These are phyloP conservation scores for Epinotia demarniana DNA, from an alignment of 2,888 invertebrate species.

Conservation along the genomic window DNA sequence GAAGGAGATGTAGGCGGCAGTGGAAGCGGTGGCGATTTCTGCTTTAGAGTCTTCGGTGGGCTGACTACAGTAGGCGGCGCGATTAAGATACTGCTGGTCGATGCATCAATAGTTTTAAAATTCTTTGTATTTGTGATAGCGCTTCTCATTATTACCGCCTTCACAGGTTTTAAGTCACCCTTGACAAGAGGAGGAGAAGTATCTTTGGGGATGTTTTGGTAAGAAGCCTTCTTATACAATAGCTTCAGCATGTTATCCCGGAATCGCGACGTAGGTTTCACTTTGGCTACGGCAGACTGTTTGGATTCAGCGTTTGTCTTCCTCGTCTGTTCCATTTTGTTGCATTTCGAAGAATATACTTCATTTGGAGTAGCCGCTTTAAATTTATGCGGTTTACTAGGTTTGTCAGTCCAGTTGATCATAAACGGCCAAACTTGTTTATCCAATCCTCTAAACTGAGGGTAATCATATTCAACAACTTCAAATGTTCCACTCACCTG, in stretches of 20 bases:
- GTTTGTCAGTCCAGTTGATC: slow-evolving; percentile 60
- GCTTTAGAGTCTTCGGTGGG: neutral
- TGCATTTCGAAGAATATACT: neutral
- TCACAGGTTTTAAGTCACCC: slow-evolving; percentile 36
- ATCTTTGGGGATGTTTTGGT: slow-evolving; percentile 42
- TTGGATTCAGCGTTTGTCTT: slow-evolving; percentile 45
- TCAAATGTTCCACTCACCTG: slow-evolving; percentile 61
- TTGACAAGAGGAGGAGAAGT: slow-evolving; percentile 35
- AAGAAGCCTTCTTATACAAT: slow-evolving; percentile 61
- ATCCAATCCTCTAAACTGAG: slow-evolving; percentile 68
- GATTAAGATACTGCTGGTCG: neutral
- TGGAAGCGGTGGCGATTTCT: neutral
- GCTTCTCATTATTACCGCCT: neutral
- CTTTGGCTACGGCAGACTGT: slow-evolving; percentile 41
- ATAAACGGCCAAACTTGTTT: slow-evolving; percentile 75
- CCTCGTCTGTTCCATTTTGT: slow-evolving; percentile 13
- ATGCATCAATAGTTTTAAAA: neutral
- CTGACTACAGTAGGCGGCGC: neutral
- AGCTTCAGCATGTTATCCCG: slow-evolving; percentile 69
- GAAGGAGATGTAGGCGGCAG: slow-evolving; percentile 16
- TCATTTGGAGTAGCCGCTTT: neutral
- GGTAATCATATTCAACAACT: slow-evolving; percentile 57
- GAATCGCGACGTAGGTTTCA: slow-evolving; percentile 60
- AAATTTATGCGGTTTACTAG: slow-evolving; percentile 15
- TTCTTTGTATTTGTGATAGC: neutral